Conservation (phyloP, 2,888 invertebrate genomes). For the Andricus curvator region DNA sequence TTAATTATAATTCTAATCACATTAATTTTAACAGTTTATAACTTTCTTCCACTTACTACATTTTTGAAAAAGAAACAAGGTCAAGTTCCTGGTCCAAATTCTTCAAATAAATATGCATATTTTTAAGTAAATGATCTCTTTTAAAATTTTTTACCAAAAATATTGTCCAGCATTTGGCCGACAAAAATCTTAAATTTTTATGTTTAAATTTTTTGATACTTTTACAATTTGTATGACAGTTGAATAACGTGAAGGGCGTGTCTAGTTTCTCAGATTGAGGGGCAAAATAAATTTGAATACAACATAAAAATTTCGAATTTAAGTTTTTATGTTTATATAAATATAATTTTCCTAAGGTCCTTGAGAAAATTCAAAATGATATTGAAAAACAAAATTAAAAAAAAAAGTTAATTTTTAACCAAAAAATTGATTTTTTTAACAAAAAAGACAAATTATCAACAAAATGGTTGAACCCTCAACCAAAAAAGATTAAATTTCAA, state of each 20-base stretch:
- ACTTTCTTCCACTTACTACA: slow-evolving; percentile 14
- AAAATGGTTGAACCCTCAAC: no score
- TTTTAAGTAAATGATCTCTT: slow-evolving; percentile 6
- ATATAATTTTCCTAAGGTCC: no score
- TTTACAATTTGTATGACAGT: background rate
- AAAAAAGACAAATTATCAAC: no score
- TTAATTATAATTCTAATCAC: background rate
- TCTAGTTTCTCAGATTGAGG: no score
- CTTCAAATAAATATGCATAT: slow-evolving; percentile 3
- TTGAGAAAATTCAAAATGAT: no score
- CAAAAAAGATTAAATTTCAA: no score
- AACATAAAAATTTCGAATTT: no score
- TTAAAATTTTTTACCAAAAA: slow-evolving; percentile 5
- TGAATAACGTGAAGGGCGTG: background rate
- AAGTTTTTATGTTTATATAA: no score
- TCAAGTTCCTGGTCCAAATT: slow-evolving; percentile 16
- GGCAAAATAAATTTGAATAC: no score
- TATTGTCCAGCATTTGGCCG: background rate
- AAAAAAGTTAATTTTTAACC: no score
- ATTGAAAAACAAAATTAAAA: no score
- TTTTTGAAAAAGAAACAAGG: background rate
- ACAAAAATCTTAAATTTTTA: background rate
- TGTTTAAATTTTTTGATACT: background rate
- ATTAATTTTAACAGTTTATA: background rate
- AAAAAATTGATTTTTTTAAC: no score